Evolutionary conservation across 2,888 invertebrate genomes (phyloP), one percentile per base, ranked within the genome.

Genomic region (Amiota minor): DNA sequence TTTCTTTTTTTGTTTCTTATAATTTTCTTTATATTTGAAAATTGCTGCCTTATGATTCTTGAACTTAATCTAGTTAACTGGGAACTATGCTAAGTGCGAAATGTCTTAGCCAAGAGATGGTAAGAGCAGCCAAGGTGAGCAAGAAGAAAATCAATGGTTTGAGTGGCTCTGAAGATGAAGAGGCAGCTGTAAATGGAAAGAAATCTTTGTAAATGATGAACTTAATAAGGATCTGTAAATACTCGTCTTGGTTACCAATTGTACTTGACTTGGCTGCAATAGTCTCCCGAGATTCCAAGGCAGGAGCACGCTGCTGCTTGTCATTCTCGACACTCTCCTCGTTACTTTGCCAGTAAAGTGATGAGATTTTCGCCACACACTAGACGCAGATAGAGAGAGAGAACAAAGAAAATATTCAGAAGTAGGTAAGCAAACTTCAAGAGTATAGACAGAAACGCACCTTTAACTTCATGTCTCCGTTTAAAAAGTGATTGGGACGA

Each of bases 311-410:
- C 83, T 93, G 92, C 79, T 93, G 92, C 80, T 93, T 92, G 84
- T 94, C 94, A 35, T 95, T 94, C 88, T 95, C 95, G 65, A 96
- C 95, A 87, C 95, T 96, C 88, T 96, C 95, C 89, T 96, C 96
- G 89, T 96, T 96, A 88, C 94, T 95, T 83, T 94, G 92, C 93
- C 94, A 95, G 90, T 96, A 96, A 62, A 96, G 93, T 11, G 95
- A 94, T 71, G 95, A 95, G 89, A 96, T 96, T 81, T 95, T 96
- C 71, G 96, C 96, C 88, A 96, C 92, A 91, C 97, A 97, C 93
- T 93, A 87, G 81, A 68, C 73, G 47, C 70, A 1, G 62, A 53
- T 35, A 62, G 35, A 16, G 23, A 1, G 62, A 53, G 47, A 62
- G 35, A 16, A n/a, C 12, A 50, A 35, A 35, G 35, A 35, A 35